Evolutionary conservation across 2,888 invertebrate genomes (phyloP).

Genomic region (Caenorhabditis afra): DNA sequence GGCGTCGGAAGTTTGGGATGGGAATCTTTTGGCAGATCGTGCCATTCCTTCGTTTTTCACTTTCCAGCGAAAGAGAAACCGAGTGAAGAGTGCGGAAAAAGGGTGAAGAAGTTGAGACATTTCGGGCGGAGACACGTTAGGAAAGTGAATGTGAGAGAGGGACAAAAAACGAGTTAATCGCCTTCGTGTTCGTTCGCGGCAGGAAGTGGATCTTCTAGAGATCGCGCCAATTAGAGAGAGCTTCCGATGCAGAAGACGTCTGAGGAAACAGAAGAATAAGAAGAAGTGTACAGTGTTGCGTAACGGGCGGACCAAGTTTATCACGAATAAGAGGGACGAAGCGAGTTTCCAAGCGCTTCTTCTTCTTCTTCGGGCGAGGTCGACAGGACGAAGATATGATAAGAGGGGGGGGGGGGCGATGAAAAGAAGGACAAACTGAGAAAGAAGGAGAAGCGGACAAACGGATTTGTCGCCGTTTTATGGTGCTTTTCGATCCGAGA

Average conservation of each 20-base stretch:
- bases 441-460: constrained; percentile 8
- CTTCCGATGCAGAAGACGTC: neutral
- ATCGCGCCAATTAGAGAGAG: constrained; percentile 53
- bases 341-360: constrained; percentile 31
- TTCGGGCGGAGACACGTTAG: constrained; percentile 18
- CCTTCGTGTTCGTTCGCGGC: constrained; percentile 30
- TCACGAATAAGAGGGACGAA: neutral
- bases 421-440: neutral
- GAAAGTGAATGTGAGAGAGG: constrained; percentile 45
- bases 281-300: constrained; percentile 52
- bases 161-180: constrained; percentile 53
- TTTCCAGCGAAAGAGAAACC: constrained; percentile 36
- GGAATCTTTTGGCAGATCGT: constrained; percentile 14
- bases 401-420: constrained; percentile 1
- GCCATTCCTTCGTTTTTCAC: constrained; percentile 38
- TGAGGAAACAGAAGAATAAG: too few relatives aligned
- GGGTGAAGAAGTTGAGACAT: constrained; percentile 43
- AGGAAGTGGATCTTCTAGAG: constrained; percentile 41
- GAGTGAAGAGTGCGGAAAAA: constrained; percentile 41
- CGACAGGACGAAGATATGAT: constrained; percentile 54
- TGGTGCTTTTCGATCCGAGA: constrained; percentile 29
- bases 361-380: constrained; percentile 49
- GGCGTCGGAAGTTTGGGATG: constrained; percentile 3
- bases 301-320: constrained; percentile 51
- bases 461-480: constrained; percentile 20